Percentiles rank a stretch among this genome's conserved stretches.
Conservation (phyloP, 2,888 invertebrate species). For the Oscheius sp. region DNA sequence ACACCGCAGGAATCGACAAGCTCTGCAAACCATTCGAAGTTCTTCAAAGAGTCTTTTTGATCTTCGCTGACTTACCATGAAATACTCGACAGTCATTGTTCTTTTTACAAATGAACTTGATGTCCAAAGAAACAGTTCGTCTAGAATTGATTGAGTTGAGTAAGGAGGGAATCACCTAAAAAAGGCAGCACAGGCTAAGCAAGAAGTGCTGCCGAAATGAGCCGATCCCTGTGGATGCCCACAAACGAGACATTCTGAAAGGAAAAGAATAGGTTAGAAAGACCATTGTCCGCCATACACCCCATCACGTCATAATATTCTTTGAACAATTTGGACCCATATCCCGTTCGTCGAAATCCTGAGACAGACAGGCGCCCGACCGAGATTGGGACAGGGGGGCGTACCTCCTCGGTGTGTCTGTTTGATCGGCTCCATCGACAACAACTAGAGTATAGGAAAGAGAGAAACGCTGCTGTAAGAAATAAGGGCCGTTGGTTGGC, state of each 20-base stretch:
- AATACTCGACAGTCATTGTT: constrained; percentile 44
- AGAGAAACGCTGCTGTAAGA: too few species aligned
- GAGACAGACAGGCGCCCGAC: background rate
- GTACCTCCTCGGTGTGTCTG: constrained; percentile 26
- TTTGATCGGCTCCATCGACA: constrained; percentile 22
- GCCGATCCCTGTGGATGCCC: constrained; percentile 50
- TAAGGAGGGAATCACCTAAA: constrained; percentile 37
- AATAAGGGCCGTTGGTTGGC: too few species aligned
- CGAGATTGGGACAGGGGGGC: background rate
- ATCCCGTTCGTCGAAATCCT: background rate
- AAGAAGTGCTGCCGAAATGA: constrained; percentile 56
- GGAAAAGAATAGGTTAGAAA: too few species aligned
- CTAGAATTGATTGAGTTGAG: background rate
- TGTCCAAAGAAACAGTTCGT: constrained; percentile 47
- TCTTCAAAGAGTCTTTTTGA: constrained; percentile 30
- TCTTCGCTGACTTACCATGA: constrained; percentile 41
- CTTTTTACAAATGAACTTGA: constrained; percentile 53
- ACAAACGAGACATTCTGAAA: constrained; percentile 49
- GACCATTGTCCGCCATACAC: too few species aligned
- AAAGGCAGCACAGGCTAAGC: constrained; percentile 62
- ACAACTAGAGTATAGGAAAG: constrained; percentile 24
- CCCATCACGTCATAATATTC: background rate
- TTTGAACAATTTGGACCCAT: too few species aligned
- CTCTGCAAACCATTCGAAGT: constrained; percentile 57
- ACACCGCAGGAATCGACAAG: constrained; percentile 55